Conservation (phyloP, 2,797 vertebrate genomes). For the Pseudomugil tenellus region DNA sequence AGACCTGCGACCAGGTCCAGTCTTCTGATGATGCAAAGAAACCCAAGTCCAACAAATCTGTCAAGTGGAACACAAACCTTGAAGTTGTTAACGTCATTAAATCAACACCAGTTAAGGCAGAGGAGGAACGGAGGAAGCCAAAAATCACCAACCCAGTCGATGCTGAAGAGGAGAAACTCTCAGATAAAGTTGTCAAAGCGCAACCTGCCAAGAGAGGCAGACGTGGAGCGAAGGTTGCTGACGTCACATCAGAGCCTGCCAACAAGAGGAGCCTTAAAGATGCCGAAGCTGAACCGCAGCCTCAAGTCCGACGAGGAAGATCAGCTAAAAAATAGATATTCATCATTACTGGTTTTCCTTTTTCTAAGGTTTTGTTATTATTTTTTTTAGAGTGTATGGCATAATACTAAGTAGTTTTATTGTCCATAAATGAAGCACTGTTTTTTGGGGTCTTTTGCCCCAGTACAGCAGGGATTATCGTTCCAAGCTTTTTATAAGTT, state of each 20-base stretch:
- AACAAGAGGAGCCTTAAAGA: background rate
- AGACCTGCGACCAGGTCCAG: background rate
- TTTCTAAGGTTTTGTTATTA: background rate
- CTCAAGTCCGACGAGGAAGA: constrained; percentile 71
- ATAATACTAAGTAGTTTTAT: constrained; percentile 46
- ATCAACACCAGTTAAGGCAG: constrained; percentile 48
- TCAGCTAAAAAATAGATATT: constrained; percentile 62
- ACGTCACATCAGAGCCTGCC: constrained; percentile 2
- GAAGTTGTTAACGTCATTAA: constrained; percentile 41
- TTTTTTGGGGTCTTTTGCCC: fast-evolving
- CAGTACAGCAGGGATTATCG: constrained; percentile 50
- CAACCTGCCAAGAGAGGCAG: constrained; percentile 61
- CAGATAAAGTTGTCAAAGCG: constrained; percentile 39
- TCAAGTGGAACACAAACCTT: constrained; percentile 64
- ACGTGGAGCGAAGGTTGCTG: constrained; percentile 51
- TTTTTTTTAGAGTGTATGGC: constrained; percentile 7
- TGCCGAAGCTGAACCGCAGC: constrained; percentile 34
- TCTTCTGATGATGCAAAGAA: background rate
- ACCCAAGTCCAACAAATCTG: constrained; percentile 43
- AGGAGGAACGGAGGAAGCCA: constrained; percentile 40
- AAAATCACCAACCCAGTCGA: constrained; percentile 30
- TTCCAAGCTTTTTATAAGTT: constrained; percentile 23
- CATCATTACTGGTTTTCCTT: constrained; percentile 3
- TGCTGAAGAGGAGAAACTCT: constrained; percentile 70
- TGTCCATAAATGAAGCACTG: constrained; percentile 52